Percentiles rank a stretch among this genome's conserved stretches.
phyloP scores from a whole-genome alignment of 2,888 invertebrate species.

The Lasioglossum malachurum region DNA sequence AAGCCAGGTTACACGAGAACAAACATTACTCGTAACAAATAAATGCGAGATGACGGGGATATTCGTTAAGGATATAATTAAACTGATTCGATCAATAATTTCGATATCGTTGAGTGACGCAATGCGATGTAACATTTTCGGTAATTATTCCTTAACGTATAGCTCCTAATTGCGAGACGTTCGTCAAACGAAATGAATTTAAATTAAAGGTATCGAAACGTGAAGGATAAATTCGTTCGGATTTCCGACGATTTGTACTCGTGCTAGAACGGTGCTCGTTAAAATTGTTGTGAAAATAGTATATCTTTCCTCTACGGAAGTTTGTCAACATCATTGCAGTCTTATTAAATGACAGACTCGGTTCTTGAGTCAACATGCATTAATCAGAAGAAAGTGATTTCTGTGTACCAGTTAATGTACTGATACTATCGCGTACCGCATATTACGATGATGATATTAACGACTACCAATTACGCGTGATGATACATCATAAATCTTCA shows the following conservation, averaged over 20 bases:
- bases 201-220: slow-evolving; percentile 2
- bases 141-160: slow-evolving; percentile 24
- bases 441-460: slow-evolving; percentile 5
- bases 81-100: neutral
- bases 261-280: neutral
- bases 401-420: neutral
- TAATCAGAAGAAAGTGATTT: neutral
- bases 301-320: neutral
- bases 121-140: neutral
- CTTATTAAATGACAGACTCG: neutral
- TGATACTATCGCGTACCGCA: neutral
- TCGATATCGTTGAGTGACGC: neutral
- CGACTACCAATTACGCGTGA: neutral
- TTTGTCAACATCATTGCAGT: neutral
- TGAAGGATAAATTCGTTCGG: slow-evolving; percentile 7
- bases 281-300: neutral
- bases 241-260: neutral
- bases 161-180: slow-evolving; percentile 10
- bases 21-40: slow-evolving; percentile 57
- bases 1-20: slow-evolving; percentile 75
- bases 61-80: slow-evolving; percentile 38
- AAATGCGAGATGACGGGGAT: slow-evolving; percentile 33
- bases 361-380: neutral
- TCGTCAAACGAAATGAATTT: slow-evolving; percentile 16
- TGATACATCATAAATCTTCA: neutral